Percentiles rank a stretch among this genome's conserved stretches.
Conservation (phyloP, 1,140 invertebrate genomes). For the Hycleus cichorii region DNA sequence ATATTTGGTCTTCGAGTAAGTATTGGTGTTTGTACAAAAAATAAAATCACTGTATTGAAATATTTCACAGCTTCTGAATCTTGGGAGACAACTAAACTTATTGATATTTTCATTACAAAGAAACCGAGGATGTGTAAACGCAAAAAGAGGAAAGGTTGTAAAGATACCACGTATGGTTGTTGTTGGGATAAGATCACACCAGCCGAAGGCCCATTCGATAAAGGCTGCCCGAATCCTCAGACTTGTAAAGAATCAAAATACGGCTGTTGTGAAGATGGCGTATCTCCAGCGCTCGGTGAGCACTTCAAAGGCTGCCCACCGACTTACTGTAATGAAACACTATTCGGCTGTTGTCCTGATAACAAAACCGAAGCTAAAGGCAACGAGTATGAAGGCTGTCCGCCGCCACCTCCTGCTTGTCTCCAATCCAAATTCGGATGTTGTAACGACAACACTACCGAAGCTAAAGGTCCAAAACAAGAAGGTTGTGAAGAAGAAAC, state of each 20-base stretch:
- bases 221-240: slow-evolving; percentile 65
- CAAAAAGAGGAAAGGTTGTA: slow-evolving; percentile 56
- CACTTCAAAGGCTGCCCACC: slow-evolving; percentile 70
- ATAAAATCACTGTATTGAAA: slow-evolving; percentile 2
- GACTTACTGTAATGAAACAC: slow-evolving; percentile 63
- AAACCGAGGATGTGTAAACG: slow-evolving; percentile 55
- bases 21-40: slow-evolving; percentile 16
- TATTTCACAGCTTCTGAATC: slow-evolving; percentile 8
- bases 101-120: slow-evolving; percentile 43
- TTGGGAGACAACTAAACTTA: slow-evolving; percentile 41
- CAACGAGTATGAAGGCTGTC: slow-evolving; percentile 77
- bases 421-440: slow-evolving; percentile 63
- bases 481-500: slow-evolving; percentile 51
- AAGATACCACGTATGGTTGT: slow-evolving; percentile 72
- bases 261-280: slow-evolving; percentile 84
- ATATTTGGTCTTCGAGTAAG: slow-evolving; percentile 38
- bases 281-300: slow-evolving; percentile 70
- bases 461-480: slow-evolving; percentile 57
- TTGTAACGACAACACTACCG: slow-evolving; percentile 65
- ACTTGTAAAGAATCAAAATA: slow-evolving; percentile 75
- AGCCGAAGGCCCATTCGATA: slow-evolving; percentile 77
- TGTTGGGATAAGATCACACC: slow-evolving; percentile 78
- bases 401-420: slow-evolving; percentile 56
- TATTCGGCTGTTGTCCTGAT: slow-evolving; percentile 83
- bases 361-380: slow-evolving; percentile 69